Conservation (phyloP, 2,888 invertebrate genomes). For the Tetanocera ferruginea region DNA sequence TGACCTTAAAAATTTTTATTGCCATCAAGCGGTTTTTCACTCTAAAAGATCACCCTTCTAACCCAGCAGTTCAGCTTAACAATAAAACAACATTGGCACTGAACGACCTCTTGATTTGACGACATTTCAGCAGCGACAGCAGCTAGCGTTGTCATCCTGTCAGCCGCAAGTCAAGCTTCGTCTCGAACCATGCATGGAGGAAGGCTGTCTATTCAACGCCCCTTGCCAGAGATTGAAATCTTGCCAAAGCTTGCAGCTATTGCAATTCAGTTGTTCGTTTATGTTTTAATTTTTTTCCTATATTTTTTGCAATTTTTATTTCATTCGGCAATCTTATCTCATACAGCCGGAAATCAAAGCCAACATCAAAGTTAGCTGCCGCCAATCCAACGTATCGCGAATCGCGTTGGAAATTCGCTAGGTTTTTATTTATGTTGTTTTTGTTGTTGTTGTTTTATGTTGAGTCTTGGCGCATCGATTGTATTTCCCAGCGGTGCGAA, state of each 20-base stretch:
- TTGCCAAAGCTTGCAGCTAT: slow-evolving; percentile 31
- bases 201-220: slow-evolving; percentile 3
- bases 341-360: slow-evolving; percentile 63
- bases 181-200: neutral
- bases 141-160: slow-evolving; percentile 12
- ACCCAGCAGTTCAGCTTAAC: too few species aligned
- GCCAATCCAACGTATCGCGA: slow-evolving; percentile 41
- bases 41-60: too few species aligned
- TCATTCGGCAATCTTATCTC: slow-evolving; percentile 57
- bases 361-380: slow-evolving; percentile 61
- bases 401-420: neutral
- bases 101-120: neutral
- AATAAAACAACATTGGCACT: too few species aligned
- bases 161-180: slow-evolving; percentile 19
- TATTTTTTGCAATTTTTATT: neutral
- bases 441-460: neutral
- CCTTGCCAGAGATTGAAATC: slow-evolving; percentile 19
- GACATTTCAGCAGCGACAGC: slow-evolving; percentile 9
- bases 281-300: neutral
- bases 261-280: slow-evolving; percentile 30
- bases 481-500: slow-evolving; percentile 28
- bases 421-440: neutral
- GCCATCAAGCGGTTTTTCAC: too few species aligned
- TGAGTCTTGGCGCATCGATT: slow-evolving; percentile 16
- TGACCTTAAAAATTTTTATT: too few species aligned